Evolutionary conservation across 2,797 vertebrate species (phyloP).

Genomic region (Pelochelys cantorii): DNA sequence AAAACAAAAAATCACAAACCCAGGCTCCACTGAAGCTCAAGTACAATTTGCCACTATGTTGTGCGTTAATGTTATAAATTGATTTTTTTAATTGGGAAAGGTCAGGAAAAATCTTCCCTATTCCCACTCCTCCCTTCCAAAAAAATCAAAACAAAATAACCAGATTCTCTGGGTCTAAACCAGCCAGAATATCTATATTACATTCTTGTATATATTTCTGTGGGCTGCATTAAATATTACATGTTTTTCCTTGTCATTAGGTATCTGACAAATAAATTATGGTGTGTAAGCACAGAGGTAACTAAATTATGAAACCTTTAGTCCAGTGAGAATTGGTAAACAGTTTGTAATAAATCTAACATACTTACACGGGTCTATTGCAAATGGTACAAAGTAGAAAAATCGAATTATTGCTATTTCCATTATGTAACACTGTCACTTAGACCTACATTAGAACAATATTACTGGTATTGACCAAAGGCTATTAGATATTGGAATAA

Average conservation of each 20-base stretch:
- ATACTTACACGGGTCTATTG: too few species aligned
- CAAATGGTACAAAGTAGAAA: background rate
- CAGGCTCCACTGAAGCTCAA: background rate
- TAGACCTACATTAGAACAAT: background rate
- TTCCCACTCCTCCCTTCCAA: background rate
- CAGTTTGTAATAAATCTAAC: background rate
- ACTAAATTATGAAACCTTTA: background rate
- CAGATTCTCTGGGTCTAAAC: background rate
- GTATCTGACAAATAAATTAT: background rate
- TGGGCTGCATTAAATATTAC: background rate
- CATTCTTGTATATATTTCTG: accelerated
- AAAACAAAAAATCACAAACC: too few species aligned
- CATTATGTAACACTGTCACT: background rate
- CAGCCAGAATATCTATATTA: background rate
- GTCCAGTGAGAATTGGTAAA: background rate
- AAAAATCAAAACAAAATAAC: background rate
- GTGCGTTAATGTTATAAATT: background rate
- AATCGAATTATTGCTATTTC: background rate
- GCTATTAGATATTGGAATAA: accelerated
- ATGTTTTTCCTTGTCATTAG: background rate
- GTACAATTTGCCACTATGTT: background rate
- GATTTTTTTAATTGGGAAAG: background rate
- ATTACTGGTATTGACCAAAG: background rate
- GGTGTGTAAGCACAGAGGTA: background rate
- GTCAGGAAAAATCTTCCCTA: background rate